Percentiles rank a stretch among this genome's conserved stretches.
Conservation (phyloP, 2,113 vertebrate species). For the Sinocyclocheilus anophthalmus region DNA sequence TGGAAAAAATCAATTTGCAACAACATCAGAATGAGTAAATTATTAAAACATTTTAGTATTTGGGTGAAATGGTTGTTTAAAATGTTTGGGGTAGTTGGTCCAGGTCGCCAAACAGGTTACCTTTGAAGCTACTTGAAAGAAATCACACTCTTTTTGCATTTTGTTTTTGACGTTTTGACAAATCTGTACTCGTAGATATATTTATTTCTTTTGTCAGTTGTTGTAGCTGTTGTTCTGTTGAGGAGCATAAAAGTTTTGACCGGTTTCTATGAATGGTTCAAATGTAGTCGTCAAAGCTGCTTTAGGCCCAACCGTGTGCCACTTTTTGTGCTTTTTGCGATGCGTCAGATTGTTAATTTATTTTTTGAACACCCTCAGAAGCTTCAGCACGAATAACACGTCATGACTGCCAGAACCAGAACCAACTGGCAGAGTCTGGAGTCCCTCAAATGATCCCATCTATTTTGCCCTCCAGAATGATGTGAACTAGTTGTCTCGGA, state of each 20-base stretch:
- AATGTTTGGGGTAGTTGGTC: neutral
- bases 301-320: neutral
- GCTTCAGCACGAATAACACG: conserved; percentile 5
- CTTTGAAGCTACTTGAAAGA: neutral
- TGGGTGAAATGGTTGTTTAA: neutral
- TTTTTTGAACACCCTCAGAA: neutral
- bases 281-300: neutral
- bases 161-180: neutral
- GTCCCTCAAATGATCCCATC: neutral
- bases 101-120: neutral
- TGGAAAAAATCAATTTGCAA: no score
- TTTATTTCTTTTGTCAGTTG: neutral
- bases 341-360: neutral
- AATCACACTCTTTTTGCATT: neutral
- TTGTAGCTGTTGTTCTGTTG: neutral
- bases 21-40: neutral
- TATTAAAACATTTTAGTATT: neutral
- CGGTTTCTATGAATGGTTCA: no score
- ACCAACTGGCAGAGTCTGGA: neutral
- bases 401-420: neutral
- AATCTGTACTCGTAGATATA: neutral
- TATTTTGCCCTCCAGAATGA: neutral
- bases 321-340: neutral
- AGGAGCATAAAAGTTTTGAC: neutral
- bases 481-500: neutral